Conservation (phyloP, 2,113 vertebrate species). For the Acrocephalus arundinaceus region DNA sequence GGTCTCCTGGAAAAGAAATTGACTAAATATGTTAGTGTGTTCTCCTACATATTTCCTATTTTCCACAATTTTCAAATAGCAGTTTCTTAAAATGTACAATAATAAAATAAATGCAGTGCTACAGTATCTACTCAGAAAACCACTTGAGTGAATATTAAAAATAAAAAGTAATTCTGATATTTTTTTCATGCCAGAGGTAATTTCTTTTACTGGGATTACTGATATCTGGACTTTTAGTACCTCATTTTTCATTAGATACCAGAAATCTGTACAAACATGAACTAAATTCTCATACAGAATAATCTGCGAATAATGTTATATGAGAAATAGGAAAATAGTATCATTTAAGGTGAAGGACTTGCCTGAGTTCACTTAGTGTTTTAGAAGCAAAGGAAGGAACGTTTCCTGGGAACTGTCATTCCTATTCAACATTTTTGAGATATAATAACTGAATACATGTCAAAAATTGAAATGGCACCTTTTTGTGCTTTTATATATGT, state of each 20-base stretch:
- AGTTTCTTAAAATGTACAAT: neutral
- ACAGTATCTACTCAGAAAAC: neutral
- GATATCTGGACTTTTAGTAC: neutral
- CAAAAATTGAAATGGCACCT: neutral
- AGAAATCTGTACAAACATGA: neutral
- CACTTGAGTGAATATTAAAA: neutral
- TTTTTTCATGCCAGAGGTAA: neutral
- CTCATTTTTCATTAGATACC: neutral
- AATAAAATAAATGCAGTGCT: neutral
- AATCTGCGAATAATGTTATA: neutral
- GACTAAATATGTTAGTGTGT: neutral
- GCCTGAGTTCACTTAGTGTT: neutral
- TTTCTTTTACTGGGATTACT: neutral
- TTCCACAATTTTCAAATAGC: neutral
- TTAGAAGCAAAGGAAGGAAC: neutral
- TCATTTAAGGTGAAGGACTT: neutral
- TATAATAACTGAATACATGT: neutral
- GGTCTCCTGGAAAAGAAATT: neutral
- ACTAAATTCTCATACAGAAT: neutral
- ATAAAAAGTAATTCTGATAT: neutral
- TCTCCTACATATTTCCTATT: neutral
- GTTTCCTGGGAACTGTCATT: neutral
- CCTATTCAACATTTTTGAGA: neutral
- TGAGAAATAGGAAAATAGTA: neutral
- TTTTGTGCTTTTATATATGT: neutral